Evolutionary conservation across 2,113 vertebrate species (phyloP).

Genomic region (Bothrops jararaca): DNA sequence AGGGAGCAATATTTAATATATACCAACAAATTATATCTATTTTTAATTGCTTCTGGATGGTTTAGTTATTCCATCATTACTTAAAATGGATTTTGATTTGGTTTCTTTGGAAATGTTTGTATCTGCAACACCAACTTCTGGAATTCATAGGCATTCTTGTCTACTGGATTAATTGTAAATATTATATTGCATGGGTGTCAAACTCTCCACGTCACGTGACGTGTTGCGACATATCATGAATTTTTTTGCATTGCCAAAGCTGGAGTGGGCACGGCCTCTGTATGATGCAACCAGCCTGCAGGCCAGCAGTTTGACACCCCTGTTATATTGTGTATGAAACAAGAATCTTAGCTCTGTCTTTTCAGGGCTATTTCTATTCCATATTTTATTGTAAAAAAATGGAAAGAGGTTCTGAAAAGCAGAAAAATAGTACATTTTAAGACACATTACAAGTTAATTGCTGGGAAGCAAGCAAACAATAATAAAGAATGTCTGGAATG

Average conservation of each 20-base stretch:
- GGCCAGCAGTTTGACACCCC: too few species aligned
- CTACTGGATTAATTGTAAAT: not conserved
- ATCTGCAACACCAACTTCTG: not conserved
- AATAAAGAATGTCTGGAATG: not conserved
- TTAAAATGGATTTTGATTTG: not conserved
- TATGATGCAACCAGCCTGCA: too few species aligned
- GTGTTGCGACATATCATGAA: accelerated
- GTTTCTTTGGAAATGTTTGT: not conserved
- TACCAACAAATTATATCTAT: not conserved
- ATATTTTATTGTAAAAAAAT: not conserved
- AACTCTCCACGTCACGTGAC: too few species aligned
- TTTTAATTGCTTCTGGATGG: not conserved
- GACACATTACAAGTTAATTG: not conserved
- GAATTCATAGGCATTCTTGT: not conserved
- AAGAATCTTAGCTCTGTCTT: not conserved
- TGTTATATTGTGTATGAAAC: not conserved
- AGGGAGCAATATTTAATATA: not conserved
- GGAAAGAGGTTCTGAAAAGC: not conserved
- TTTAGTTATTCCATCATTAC: not conserved
- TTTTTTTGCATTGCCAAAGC: too few species aligned
- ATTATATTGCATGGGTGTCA: too few species aligned
- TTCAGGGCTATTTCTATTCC: not conserved
- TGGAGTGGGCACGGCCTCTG: too few species aligned
- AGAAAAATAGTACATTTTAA: not conserved
- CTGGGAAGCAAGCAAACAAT: not conserved